Conservation (phyloP, 2,888 invertebrate species). For the Oxyteleia sp. region DNA sequence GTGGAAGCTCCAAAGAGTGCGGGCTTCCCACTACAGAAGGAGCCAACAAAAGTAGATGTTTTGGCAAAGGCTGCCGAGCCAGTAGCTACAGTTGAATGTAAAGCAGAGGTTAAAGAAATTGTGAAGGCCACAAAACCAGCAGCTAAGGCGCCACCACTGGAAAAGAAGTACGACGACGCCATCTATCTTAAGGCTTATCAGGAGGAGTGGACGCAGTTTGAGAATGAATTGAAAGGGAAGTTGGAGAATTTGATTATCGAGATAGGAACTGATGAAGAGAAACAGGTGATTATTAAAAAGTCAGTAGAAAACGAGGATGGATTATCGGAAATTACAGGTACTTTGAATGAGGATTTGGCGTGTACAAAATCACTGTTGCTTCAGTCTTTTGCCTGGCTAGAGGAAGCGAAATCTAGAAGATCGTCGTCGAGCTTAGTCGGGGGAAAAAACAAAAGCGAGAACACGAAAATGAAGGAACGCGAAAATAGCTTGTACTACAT, state of each 20-base stretch:
- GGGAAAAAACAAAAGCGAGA: constrained; percentile 90
- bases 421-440: constrained; percentile 82
- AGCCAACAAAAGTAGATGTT: constrained; percentile 39
- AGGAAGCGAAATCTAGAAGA: constrained; percentile 89
- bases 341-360: constrained; percentile 90
- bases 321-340: constrained; percentile 89
- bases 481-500: constrained; percentile 92
- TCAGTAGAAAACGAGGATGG: constrained; percentile 89
- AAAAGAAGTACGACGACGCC: constrained; percentile 80
- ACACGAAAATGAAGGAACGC: constrained; percentile 91
- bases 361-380: constrained; percentile 89
- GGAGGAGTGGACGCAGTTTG: constrained; percentile 83
- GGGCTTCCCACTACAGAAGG: constrained; percentile 43
- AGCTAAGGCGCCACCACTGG: constrained; percentile 57
- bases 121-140: constrained; percentile 70
- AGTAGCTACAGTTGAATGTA: constrained; percentile 11
- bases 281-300: constrained; percentile 88
- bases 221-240: constrained; percentile 82
- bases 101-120: constrained; percentile 58
- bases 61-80: constrained; percentile 31
- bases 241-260: constrained; percentile 82
- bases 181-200: constrained; percentile 81
- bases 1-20: no score
- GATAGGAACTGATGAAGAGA: constrained; percentile 90
- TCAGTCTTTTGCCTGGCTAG: constrained; percentile 89